A percentile compares a stretch with the other conserved stretches of the same genome.
These are phyloP conservation scores for Caenorhabditis sp. DNA, from an alignment of 2,888 invertebrate genomes.

Conservation along the genomic window DNA sequence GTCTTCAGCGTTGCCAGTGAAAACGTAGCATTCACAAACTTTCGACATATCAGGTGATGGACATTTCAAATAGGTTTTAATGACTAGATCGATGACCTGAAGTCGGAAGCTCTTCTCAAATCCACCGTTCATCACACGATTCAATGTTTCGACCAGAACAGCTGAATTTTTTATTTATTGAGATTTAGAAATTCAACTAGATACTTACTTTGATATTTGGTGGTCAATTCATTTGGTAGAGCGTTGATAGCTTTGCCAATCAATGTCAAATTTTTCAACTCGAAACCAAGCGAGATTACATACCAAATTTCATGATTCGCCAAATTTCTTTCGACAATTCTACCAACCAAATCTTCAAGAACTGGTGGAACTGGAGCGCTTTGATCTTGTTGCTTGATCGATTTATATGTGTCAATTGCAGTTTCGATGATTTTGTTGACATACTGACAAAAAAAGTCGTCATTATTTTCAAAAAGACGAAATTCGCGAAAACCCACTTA, in stretches of 20 bases:
- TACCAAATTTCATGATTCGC: conserved; percentile 37
- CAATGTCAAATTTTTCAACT: conserved; percentile 95
- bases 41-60: conserved; percentile 26
- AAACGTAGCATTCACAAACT: conserved; percentile 35
- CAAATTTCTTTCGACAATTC: conserved; percentile 34
- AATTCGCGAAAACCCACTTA: no score
- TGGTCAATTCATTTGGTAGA: conserved; percentile 13
- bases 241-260: conserved; percentile 84
- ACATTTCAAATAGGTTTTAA: conserved; percentile 76
- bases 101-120: conserved; percentile 92
- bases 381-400: not conserved
- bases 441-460: conserved; percentile 6
- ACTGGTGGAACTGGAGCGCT: not conserved
- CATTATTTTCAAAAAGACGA: not conserved
- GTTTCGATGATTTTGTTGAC: conserved; percentile 37
- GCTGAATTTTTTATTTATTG: conserved; percentile 73
- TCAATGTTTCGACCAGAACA: conserved; percentile 93
- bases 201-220: conserved; percentile 2
- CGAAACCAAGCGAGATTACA: conserved; percentile 92
- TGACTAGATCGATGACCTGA: conserved; percentile 86
- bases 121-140: conserved; percentile 93
- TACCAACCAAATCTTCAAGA: conserved; percentile 19
- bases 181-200: not conserved
- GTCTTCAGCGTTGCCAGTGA: conserved; percentile 30
- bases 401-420: conserved; percentile 28